Conservation (phyloP, 2,797 vertebrate species). For the Tragelaphus oryx region DNA sequence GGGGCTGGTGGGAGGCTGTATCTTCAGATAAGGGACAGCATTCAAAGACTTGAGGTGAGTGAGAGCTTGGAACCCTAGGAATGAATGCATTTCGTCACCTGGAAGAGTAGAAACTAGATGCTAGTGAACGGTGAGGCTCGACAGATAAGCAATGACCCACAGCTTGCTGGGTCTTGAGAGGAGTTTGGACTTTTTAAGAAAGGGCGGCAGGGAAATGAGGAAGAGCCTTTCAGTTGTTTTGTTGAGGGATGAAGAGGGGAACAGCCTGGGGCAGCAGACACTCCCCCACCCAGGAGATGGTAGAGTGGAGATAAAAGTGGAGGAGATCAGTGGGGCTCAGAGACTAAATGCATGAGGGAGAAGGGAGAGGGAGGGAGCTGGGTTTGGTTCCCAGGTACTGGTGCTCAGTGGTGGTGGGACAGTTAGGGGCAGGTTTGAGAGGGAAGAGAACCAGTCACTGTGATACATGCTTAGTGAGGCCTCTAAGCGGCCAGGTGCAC, state of each 20-base stretch:
- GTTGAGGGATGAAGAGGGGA: neutral
- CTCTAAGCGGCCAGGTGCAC: neutral
- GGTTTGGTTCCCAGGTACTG: neutral
- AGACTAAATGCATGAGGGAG: neutral
- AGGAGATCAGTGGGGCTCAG: neutral
- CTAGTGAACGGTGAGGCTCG: neutral
- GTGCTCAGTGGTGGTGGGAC: neutral
- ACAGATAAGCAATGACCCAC: neutral
- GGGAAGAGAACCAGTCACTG: neutral
- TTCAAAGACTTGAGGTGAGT: neutral
- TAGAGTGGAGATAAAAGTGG: neutral
- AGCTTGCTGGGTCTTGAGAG: neutral
- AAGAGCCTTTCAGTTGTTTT: neutral
- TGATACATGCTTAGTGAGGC: too few species aligned
- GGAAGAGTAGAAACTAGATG: neutral
- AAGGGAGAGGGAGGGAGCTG: neutral
- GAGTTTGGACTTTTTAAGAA: conserved; percentile 2
- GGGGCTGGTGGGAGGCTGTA: neutral
- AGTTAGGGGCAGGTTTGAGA: neutral
- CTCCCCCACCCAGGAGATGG: neutral
- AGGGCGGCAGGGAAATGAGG: neutral
- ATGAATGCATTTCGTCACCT: neutral
- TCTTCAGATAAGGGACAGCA: neutral
- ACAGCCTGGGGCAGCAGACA: neutral
- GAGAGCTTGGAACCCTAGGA: neutral